Percentiles rank a stretch among this genome's conserved stretches.
Evolutionary conservation across 2,888 invertebrate genomes (phyloP).

Genomic region (Oscheius sp.): DNA sequence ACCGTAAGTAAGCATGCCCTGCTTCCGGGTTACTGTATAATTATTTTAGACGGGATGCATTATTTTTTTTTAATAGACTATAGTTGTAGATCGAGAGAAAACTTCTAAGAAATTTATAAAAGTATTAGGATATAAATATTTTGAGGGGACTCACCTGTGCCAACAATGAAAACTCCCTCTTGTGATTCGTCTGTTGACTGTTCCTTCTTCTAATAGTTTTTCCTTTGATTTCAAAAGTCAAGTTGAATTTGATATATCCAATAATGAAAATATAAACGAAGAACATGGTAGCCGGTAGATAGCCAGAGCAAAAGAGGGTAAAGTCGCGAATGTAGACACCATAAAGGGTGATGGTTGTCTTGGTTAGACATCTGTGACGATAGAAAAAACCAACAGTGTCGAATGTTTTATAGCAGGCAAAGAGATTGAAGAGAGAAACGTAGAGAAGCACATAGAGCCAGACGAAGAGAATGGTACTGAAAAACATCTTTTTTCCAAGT

Average conservation of each 20-base stretch:
- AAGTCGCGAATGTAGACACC: too few relatives aligned
- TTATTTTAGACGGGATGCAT: too few relatives aligned
- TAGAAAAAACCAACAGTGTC: neutral
- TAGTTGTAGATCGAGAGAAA: too few relatives aligned
- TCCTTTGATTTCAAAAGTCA: neutral
- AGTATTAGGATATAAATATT: too few relatives aligned
- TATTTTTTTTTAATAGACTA: too few relatives aligned
- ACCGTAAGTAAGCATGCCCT: too few relatives aligned
- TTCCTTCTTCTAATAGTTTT: neutral
- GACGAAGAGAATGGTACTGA: neutral
- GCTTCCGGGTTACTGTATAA: too few relatives aligned
- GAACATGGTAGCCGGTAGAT: constrained; percentile 7
- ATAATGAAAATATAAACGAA: constrained; percentile 8
- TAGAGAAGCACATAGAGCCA: neutral
- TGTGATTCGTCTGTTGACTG: neutral
- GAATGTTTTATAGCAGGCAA: neutral
- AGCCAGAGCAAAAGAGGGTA: too few relatives aligned
- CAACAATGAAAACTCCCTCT: neutral
- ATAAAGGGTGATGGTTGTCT: too few relatives aligned
- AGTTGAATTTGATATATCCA: neutral
- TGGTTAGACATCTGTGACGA: neutral
- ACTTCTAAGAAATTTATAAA: too few relatives aligned
- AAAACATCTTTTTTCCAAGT: neutral
- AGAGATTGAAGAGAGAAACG: neutral
- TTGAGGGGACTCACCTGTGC: neutral